A percentile compares a stretch with the other conserved stretches of the same genome.
Conservation (phyloP, 2,797 vertebrate genomes). For the Rhinatrema bivittatum region DNA sequence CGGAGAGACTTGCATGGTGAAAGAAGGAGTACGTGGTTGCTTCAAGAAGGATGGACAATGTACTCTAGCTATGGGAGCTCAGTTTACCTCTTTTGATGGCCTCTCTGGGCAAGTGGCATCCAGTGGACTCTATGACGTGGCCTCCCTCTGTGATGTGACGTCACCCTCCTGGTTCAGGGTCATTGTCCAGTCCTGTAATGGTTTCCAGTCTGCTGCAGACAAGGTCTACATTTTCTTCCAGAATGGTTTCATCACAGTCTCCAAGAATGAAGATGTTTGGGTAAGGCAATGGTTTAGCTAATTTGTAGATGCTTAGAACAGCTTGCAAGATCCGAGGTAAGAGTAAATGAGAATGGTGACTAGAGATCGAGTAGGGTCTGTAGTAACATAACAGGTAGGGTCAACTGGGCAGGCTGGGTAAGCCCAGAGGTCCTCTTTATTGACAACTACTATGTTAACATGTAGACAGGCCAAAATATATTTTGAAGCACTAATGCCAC, state of each 20-base stretch:
- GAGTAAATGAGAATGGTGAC: not conserved
- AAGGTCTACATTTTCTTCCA: constrained; percentile 48
- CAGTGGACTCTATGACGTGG: constrained; percentile 52
- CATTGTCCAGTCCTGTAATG: constrained; percentile 45
- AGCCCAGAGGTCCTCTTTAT: not conserved
- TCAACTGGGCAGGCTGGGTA: not conserved
- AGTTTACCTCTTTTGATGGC: constrained; percentile 61
- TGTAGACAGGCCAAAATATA: not conserved
- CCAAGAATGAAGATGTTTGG: constrained; percentile 44
- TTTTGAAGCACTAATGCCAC: no score
- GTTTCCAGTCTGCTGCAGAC: not conserved
- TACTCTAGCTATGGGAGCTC: constrained; percentile 19
- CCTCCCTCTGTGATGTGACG: constrained; percentile 34
- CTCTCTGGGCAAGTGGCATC: constrained; percentile 16
- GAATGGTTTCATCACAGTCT: constrained; percentile 44
- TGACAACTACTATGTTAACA: not conserved
- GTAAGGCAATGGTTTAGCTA: constrained; percentile 46
- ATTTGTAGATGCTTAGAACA: not conserved
- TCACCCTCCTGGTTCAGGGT: constrained; percentile 56
- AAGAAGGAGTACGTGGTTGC: constrained; percentile 47
- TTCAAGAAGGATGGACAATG: constrained; percentile 39
- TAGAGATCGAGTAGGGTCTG: not conserved
- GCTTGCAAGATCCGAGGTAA: not conserved
- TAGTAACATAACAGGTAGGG: no score
- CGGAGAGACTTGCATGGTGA: constrained; percentile 35